Evolutionary conservation across 2,113 vertebrate genomes (phyloP).

Genomic region (Microtus pennsylvanicus): DNA sequence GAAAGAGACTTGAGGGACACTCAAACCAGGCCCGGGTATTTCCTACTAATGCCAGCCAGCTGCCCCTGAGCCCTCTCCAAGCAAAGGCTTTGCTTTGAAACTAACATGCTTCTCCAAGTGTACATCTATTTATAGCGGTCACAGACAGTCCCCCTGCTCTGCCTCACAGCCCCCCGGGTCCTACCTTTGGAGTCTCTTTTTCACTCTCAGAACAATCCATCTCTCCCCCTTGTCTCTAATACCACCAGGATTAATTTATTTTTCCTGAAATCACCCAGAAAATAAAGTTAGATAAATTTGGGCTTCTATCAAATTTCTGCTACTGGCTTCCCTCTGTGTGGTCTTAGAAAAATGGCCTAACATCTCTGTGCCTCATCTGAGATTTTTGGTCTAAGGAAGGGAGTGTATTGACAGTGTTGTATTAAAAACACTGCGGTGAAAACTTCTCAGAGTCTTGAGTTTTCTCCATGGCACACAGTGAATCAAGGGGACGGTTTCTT

Average conservation of each 20-base stretch:
- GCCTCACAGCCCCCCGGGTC: background rate
- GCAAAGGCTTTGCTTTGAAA: constrained; percentile 74
- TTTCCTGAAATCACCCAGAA: background rate
- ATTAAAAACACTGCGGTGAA: background rate
- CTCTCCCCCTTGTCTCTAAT: background rate
- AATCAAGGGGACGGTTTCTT: background rate
- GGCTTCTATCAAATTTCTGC: background rate
- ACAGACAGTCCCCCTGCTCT: background rate
- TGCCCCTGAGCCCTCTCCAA: constrained; percentile 66
- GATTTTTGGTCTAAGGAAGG: background rate
- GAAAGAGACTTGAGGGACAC: constrained; percentile 12
- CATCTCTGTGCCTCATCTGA: background rate
- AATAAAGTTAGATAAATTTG: constrained; percentile 25
- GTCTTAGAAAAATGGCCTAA: background rate
- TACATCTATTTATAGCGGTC: constrained; percentile 70
- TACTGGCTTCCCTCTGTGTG: background rate
- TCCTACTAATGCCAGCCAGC: constrained; percentile 73
- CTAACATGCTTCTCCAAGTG: constrained; percentile 53
- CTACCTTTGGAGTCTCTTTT: constrained; percentile 35
- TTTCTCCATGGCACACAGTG: background rate
- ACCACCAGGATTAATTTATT: background rate
- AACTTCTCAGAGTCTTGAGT: background rate
- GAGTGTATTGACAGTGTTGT: background rate
- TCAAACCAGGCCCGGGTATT: constrained; percentile 47
- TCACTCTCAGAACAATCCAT: background rate